Conservation (phyloP, 2,113 vertebrate genomes). For the Amphiprion ocellaris region DNA sequence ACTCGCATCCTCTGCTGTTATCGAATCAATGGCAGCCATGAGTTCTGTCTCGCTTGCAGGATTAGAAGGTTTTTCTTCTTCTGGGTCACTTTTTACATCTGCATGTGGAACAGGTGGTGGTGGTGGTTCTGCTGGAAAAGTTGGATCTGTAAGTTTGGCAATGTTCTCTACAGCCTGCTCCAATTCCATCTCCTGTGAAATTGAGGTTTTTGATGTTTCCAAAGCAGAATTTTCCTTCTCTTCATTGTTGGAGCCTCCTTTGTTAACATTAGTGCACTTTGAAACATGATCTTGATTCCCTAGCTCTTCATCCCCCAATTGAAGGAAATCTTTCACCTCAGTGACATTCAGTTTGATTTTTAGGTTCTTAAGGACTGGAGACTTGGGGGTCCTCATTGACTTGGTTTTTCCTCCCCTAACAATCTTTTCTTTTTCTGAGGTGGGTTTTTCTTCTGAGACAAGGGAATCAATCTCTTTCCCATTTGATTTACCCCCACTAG, state of each 20-base stretch:
- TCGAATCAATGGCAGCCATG: constrained; percentile 96
- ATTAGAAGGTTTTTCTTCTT: constrained; percentile 90
- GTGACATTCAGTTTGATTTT: constrained; percentile 88
- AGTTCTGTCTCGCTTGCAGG: constrained; percentile 94
- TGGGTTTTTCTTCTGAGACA: constrained; percentile 82
- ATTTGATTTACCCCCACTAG: constrained; percentile 75
- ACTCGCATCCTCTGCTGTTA: constrained; percentile 89
- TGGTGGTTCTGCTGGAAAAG: constrained; percentile 74
- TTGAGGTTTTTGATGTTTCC: constrained; percentile 80
- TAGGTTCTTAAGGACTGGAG: constrained; percentile 88
- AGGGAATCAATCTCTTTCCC: constrained; percentile 58
- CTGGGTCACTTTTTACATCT: constrained; percentile 79
- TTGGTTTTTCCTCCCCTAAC: constrained; percentile 87
- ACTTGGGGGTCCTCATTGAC: constrained; percentile 84
- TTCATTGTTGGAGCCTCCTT: constrained; percentile 60
- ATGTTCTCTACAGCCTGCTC: constrained; percentile 96
- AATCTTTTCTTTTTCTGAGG: constrained; percentile 88
- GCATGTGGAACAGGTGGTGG: constrained; percentile 66
- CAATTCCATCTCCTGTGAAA: constrained; percentile 91
- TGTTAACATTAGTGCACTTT: constrained; percentile 76
- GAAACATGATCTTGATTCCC: constrained; percentile 76
- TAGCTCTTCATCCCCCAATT: constrained; percentile 83
- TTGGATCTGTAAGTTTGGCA: constrained; percentile 92
- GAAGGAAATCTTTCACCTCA: constrained; percentile 86
- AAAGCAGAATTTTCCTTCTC: constrained; percentile 81